phyloP scores from a whole-genome alignment of 2,113 vertebrate species.

The Psophia crepitans region DNA sequence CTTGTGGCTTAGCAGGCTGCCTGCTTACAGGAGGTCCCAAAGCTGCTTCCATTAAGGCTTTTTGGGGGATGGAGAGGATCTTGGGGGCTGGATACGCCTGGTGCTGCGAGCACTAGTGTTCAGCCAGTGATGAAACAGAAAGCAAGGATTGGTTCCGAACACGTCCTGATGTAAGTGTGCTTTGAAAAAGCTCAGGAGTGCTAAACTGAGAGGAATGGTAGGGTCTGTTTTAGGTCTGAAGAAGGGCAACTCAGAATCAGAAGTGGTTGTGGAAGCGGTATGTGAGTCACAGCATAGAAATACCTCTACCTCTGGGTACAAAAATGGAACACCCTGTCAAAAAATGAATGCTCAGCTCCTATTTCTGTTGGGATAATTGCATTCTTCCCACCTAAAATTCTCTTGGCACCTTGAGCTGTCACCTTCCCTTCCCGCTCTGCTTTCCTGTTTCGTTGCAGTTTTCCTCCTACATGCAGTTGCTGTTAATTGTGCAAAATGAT shows the following conservation, averaged over 20 bases:
- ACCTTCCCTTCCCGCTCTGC: neutral
- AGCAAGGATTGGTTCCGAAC: neutral
- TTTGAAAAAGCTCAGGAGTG: neutral
- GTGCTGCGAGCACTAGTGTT: neutral
- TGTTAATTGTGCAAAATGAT: neutral
- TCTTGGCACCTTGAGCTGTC: neutral
- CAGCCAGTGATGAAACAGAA: neutral
- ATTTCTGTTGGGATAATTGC: conserved; percentile 14
- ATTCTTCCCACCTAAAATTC: neutral
- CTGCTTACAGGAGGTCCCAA: neutral
- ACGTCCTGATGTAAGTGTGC: neutral
- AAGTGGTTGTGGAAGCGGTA: neutral
- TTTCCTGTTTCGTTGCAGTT: neutral
- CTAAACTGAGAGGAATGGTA: neutral
- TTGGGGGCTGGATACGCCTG: neutral
- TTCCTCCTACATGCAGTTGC: fast-evolving
- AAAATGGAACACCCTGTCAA: neutral
- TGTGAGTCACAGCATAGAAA: neutral
- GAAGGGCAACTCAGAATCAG: neutral
- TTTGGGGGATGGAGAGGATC: neutral
- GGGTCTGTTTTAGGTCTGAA: neutral
- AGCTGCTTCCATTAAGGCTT: neutral
- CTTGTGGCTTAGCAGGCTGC: neutral
- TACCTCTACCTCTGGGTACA: neutral
- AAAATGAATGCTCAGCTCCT: neutral